phyloP scores from a whole-genome alignment of 2,113 vertebrate genomes.

The Columba livia region DNA sequence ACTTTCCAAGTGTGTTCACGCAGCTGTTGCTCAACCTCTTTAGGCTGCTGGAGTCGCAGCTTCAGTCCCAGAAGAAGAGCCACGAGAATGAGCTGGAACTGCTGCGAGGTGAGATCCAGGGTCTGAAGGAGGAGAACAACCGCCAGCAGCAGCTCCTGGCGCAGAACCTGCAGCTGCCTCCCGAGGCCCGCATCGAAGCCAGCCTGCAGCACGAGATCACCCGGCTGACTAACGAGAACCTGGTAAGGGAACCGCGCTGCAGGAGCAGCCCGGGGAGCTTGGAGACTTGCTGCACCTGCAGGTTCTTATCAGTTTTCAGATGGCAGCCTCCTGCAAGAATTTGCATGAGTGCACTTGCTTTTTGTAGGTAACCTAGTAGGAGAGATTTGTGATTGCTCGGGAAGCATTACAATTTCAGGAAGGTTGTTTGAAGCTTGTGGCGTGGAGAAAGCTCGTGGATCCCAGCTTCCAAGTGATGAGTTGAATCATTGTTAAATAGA shows the following conservation, averaged over 20 bases:
- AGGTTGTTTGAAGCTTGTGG: neutral
- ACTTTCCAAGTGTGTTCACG: neutral
- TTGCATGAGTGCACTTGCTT: neutral
- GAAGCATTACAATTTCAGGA: neutral
- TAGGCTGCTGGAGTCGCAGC: slow-evolving; percentile 93
- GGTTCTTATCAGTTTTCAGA: neutral
- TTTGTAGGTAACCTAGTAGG: neutral
- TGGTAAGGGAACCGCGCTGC: slow-evolving; percentile 76
- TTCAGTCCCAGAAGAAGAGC: slow-evolving; percentile 90
- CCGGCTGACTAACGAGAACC: slow-evolving; percentile 94
- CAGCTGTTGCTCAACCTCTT: slow-evolving; percentile 1
- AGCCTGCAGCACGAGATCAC: slow-evolving; percentile 98
- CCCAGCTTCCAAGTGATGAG: neutral
- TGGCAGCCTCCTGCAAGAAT: neutral
- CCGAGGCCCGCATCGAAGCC: slow-evolving; percentile 95
- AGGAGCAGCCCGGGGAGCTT: neutral
- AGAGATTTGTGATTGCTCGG: neutral
- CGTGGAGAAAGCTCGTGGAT: neutral
- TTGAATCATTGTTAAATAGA: neutral
- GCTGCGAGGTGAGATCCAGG: slow-evolving; percentile 91
- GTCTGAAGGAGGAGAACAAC: slow-evolving; percentile 95
- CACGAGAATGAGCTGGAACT: slow-evolving; percentile 89
- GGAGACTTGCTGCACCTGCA: rapidly evolving
- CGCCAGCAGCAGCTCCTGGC: slow-evolving; percentile 97
- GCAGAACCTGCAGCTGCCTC: slow-evolving; percentile 96